A percentile compares a stretch with the other conserved stretches of the same genome.
These are phyloP conservation scores for Varecia variegata DNA, from an alignment of 2,797 vertebrate genomes.

Conservation along the genomic window DNA sequence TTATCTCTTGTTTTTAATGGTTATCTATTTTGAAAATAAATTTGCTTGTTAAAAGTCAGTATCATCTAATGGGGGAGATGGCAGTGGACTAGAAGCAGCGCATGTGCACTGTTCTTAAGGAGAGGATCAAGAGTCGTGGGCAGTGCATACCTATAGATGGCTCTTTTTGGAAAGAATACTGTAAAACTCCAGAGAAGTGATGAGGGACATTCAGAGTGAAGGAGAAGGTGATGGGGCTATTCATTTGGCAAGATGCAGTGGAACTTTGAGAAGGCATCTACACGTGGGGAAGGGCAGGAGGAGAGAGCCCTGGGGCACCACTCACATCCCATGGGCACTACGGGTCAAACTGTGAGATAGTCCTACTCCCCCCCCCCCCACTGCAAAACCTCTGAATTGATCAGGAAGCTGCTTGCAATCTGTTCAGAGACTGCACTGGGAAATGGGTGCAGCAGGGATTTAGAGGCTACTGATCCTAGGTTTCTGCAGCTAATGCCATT, in stretches of 20 bases:
- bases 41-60: slow-evolving; percentile 38
- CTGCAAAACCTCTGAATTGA: not conserved
- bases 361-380: not conserved
- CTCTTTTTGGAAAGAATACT: not conserved
- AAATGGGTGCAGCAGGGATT: not conserved
- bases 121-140: not conserved
- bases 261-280: not conserved
- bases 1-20: not conserved
- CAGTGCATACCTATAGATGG: not conserved
- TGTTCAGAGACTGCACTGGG: not conserved
- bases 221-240: not conserved
- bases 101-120: not conserved
- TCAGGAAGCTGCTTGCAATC: not conserved
- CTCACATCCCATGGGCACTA: no score
- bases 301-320: no score
- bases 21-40: slow-evolving; percentile 20
- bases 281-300: no score
- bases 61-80: not conserved
- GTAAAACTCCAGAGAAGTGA: not conserved
- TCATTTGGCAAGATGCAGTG: not conserved
- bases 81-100: not conserved
- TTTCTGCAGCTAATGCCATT: not conserved
- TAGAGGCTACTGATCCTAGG: not conserved
- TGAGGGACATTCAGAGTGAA: not conserved
- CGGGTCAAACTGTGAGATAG: no score